Evolutionary conservation across 2,888 invertebrate species (phyloP), one percentile per base, ranked within the genome.

Genomic region (Volucella bombylans): DNA sequence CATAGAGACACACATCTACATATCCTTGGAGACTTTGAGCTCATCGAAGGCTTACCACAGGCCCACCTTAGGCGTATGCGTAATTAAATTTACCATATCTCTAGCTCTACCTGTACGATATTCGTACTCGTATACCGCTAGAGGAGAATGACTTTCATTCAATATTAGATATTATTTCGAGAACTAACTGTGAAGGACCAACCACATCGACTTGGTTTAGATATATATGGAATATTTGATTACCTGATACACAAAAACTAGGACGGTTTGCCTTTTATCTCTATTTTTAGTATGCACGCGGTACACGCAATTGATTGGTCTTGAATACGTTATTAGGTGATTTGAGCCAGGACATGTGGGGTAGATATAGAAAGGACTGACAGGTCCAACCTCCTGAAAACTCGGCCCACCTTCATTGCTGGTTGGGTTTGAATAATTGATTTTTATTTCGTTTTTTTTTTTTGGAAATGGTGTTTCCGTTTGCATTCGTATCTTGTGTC

Each of bases 221-320:
- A 10, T 39, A 4, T 41, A 41, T 6, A 74, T 71, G 71, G 83
- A 80, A 80, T 76, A 83, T 83, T 74, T 71, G 59, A 79, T 65
- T 59, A 71, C 10, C 31, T 50, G 61, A 39, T 6, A 31, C 31
- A 31, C 77, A 64, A 23, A 10, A 49, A 12, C 43, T 11, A 64
- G 62, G 18, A 3, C 14, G 76, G 4, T 39, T 73, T 23, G 57
- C 23, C 62, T 59, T 64, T 64, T 69, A n/a, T 15, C 61, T 38
- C 39, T 39, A 14, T 15, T 69, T 67, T 80, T 67, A 49, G 73
- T 74, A 83, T 73, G 68, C 69, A 74, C 55, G 67, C 61, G 65
- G 59, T 76, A 55, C 74, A 71, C 80, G 83, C 80, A 80, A 76
- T 71, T 76, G 74, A 83, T 80, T 83, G 83, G 71, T 71, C 80